A percentile compares a stretch with the other conserved stretches of the same genome.
phyloP scores from a whole-genome alignment of 2,113 vertebrate genomes.

The Oenanthe melanoleuca region DNA sequence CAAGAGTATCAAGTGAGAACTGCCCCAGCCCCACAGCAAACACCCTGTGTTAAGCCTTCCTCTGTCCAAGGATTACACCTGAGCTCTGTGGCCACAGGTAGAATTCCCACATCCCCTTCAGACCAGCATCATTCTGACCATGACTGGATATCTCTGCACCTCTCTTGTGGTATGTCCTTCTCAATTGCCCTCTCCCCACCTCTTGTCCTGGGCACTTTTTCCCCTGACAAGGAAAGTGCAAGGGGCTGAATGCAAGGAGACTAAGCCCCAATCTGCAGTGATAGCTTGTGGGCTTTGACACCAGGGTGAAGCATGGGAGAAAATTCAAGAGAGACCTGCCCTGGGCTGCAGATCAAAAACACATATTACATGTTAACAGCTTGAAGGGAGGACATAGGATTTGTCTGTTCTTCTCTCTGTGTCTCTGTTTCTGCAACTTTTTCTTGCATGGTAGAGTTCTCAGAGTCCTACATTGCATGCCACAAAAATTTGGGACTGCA shows the following conservation, averaged over 20 bases:
- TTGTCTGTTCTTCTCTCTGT: not conserved
- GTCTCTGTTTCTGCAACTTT: not conserved
- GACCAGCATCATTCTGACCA: not conserved
- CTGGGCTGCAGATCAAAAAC: not conserved
- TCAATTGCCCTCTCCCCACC: not conserved
- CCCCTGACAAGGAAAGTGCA: too few relatives aligned
- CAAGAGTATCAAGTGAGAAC: not conserved
- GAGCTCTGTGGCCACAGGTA: not conserved
- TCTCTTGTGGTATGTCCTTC: not conserved
- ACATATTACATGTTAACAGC: not conserved
- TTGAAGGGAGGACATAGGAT: not conserved
- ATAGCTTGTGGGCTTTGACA: not conserved
- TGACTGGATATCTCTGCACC: not conserved
- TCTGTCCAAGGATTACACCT: not conserved
- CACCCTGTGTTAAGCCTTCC: not conserved
- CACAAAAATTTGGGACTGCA: not conserved
- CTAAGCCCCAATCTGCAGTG: not conserved
- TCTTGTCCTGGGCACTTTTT: not conserved
- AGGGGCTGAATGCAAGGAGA: not conserved
- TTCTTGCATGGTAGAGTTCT: not conserved
- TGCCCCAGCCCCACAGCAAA: not conserved
- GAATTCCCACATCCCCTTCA: not conserved
- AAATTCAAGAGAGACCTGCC: not conserved
- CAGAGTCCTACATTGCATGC: not conserved
- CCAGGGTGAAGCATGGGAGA: not conserved